A percentile compares a stretch with the other conserved stretches of the same genome.
Evolutionary conservation across 2,888 invertebrate genomes (phyloP).

Genomic region (Ormyrus rosae): DNA sequence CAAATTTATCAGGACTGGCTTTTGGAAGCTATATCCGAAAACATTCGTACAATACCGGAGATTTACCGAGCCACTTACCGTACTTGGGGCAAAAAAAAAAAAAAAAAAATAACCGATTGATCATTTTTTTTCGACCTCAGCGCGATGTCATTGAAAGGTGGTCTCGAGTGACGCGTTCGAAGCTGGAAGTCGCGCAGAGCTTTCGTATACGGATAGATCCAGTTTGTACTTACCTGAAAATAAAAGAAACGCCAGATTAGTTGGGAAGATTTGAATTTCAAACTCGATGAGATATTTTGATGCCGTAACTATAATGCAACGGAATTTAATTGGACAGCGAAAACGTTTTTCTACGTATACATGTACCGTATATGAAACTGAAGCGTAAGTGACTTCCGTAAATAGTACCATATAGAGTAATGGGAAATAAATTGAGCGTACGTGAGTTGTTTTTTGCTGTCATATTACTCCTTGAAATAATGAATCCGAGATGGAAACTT

Average conservation of each 20-base stretch:
- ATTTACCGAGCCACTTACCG: constrained; percentile 16
- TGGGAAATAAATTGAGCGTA: too few relatives aligned
- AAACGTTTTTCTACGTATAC: too few relatives aligned
- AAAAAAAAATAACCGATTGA: neutral
- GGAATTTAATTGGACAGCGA: too few relatives aligned
- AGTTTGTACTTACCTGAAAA: constrained; percentile 49
- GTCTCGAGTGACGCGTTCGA: neutral
- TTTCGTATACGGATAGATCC: constrained; percentile 5
- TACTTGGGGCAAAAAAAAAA: neutral
- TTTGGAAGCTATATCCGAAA: neutral
- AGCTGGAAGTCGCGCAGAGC: neutral
- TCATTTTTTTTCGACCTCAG: constrained; percentile 3
- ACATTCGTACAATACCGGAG: neutral
- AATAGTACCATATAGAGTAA: too few relatives aligned
- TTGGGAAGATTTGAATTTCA: constrained; percentile 10
- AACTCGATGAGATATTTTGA: too few relatives aligned
- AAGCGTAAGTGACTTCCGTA: too few relatives aligned
- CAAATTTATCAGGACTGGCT: neutral
- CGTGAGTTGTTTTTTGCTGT: neutral
- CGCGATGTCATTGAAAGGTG: neutral
- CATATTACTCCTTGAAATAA: neutral
- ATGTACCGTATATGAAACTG: too few relatives aligned
- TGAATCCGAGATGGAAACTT: neutral
- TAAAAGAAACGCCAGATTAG: constrained; percentile 2
- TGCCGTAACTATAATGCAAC: too few relatives aligned